These are phyloP conservation scores for Hypothenemus hampei DNA, from an alignment of 1,140 invertebrate genomes.

Conservation along the genomic window DNA sequence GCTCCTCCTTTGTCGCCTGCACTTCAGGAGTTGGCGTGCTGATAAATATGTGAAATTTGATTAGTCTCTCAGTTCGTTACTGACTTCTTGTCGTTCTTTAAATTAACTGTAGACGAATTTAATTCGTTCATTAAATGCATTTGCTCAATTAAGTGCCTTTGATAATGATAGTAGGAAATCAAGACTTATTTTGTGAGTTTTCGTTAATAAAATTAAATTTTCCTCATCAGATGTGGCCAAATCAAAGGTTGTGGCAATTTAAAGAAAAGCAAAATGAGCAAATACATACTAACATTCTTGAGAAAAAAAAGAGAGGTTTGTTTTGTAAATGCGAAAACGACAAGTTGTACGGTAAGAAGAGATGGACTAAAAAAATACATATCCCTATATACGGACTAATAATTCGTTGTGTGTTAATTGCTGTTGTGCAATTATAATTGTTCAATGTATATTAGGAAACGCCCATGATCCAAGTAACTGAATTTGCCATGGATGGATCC, in stretches of 20 bases:
- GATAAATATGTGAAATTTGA: slow-evolving; percentile 36
- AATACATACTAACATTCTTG: not conserved
- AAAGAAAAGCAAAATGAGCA: not conserved
- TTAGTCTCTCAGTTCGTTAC: slow-evolving; percentile 21
- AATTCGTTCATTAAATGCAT: too few species aligned
- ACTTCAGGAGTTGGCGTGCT: slow-evolving; percentile 45
- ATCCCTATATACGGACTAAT: slow-evolving; percentile 40
- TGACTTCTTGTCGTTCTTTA: slow-evolving; percentile 8
- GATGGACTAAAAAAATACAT: slow-evolving; percentile 37
- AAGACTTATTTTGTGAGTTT: too few species aligned
- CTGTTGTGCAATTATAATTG: slow-evolving; percentile 44
- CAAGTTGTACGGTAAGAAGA: slow-evolving; percentile 1
- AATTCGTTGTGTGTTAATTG: slow-evolving; percentile 44
- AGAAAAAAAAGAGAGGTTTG: not conserved
- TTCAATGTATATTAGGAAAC: slow-evolving; percentile 43
- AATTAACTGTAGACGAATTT: too few species aligned
- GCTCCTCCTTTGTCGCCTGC: slow-evolving; percentile 41
- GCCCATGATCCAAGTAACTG: slow-evolving; percentile 44
- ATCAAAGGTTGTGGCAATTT: not conserved
- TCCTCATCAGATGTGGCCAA: not conserved
- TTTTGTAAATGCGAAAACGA: not conserved
- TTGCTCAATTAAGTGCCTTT: too few species aligned
- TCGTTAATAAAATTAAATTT: not conserved
- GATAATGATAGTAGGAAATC: too few species aligned
- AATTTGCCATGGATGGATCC: slow-evolving; percentile 47